Base-by-base conservation (phyloP, 2,797 vertebrate genomes). In the Dromococcyx pavoninus region DNA sequence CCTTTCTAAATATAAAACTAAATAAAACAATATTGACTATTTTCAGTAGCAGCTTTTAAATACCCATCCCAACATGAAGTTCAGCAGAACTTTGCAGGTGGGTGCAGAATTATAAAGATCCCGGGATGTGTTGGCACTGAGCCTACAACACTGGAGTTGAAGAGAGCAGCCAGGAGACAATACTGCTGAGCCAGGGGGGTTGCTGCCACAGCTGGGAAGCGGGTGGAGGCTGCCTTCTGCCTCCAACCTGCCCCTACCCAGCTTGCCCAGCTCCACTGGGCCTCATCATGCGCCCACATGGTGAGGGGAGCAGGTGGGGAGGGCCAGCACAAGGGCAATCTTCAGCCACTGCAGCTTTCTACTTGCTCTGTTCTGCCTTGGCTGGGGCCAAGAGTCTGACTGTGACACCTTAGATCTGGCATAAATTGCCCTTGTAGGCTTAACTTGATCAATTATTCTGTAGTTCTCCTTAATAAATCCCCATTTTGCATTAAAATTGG, bases 151-250 rank as follows among this genome's bases (percentile, higher is more conserved):
- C 51, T 24, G 51, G 53, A 10, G 50, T 58, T 28, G 87, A 13
- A 22, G 24, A 33, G 24, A 62, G 77, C 79, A 32, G 57, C 16
- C 62, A 5, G 61, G 23, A 79, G 35, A 3, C 8, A 8, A 9
- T 15, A 9, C 0, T 24, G 18, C 43, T 5, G 48, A 33, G 69
- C 58, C 23, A 4, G 1, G 0, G 23, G 37, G 57, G 11, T 15
- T 25, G 7, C 7, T 50, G 75, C 6, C 8, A 27, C 79, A 39
- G 71, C 51, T 46, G 80, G 28, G 71, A 37, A 37, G 70, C 15
- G 9, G 21, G 24, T 13, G 23, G 7, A 28, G 14, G 50, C 75
- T 51, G 43, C 12, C 35, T 50, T 18, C 54, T 1, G 4, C 27
- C 78, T 39, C 46, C 54, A 56, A 28, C 62, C 70, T 11, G 16